Conservation (phyloP, 30 jellyfish, hydroid and myxozoan species). For the Hydractinia echinata region DNA sequence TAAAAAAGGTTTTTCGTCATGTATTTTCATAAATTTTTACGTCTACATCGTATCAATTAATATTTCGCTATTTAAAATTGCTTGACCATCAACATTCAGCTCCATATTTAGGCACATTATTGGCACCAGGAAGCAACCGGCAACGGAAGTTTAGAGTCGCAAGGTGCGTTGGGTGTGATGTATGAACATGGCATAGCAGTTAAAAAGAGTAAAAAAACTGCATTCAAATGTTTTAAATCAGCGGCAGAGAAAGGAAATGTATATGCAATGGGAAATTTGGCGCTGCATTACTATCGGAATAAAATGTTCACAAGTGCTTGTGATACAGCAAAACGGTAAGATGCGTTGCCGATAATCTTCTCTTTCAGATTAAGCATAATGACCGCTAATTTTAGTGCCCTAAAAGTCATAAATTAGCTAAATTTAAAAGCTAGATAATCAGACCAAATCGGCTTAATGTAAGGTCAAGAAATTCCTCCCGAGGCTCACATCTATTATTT, state of each 20-base stretch:
- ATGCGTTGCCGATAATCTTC: too few species aligned
- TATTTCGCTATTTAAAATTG: not conserved
- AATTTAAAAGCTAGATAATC: too few species aligned
- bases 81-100: not conserved
- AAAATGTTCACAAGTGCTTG: slow-evolving; percentile 69
- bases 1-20: slow-evolving; percentile 44
- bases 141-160: slow-evolving; percentile 93
- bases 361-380: too few species aligned
- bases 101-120: slow-evolving; percentile 71
- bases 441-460: too few species aligned
- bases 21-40: not conserved
- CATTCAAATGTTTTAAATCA: slow-evolving; percentile 68
- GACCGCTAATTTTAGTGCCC: too few species aligned
- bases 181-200: slow-evolving; percentile 82
- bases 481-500: too few species aligned
- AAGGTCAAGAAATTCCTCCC: too few species aligned
- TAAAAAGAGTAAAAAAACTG: slow-evolving; percentile 31
- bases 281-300: slow-evolving; percentile 55
- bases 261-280: slow-evolving; percentile 82
- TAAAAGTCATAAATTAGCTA: too few species aligned
- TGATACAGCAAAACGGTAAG: slow-evolving; percentile 72
- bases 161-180: slow-evolving; percentile 91
- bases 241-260: slow-evolving; percentile 93
- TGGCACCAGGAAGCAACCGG: slow-evolving; percentile 99
- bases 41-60: not conserved